Conservation (phyloP, 2,113 vertebrate species). For the Parus major region DNA sequence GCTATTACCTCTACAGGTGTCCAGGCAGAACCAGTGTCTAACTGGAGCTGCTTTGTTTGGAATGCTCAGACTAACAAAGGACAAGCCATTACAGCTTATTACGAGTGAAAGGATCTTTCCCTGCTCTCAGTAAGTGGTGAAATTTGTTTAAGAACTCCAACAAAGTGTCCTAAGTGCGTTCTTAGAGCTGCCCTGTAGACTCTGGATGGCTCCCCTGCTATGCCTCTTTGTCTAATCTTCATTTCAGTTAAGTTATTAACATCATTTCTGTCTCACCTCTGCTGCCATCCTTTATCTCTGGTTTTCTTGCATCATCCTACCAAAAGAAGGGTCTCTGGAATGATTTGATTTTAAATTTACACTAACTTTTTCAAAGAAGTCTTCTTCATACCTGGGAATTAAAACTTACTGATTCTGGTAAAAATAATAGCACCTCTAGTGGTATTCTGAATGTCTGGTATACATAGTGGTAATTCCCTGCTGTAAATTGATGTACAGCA, state of each 20-base stretch:
- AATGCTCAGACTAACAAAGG: background rate
- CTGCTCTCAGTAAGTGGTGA: background rate
- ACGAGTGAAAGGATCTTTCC: background rate
- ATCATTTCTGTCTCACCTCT: background rate
- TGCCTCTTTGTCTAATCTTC: background rate
- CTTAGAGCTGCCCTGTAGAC: background rate
- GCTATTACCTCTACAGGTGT: conserved; percentile 25
- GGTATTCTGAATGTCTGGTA: background rate
- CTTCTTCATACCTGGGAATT: background rate
- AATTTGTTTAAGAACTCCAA: conserved; percentile 32
- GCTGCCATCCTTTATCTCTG: background rate
- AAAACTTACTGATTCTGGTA: background rate
- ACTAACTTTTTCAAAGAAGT: background rate
- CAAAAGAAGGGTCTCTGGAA: background rate
- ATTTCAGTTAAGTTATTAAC: background rate
- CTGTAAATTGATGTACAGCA: background rate
- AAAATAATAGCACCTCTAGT: conserved; percentile 21
- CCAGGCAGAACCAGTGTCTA: background rate
- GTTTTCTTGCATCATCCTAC: background rate
- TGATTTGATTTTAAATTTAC: background rate
- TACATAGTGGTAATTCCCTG: background rate
- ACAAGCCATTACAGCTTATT: conserved; percentile 9
- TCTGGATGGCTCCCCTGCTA: background rate
- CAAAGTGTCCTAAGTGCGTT: background rate
- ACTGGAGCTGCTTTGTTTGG: conserved; percentile 20